Evolutionary conservation across 53 echinoderm and acorn worm genomes (phyloP), one percentile per base, ranked within the genome.

Genomic region (Holothuria scabra): DNA sequence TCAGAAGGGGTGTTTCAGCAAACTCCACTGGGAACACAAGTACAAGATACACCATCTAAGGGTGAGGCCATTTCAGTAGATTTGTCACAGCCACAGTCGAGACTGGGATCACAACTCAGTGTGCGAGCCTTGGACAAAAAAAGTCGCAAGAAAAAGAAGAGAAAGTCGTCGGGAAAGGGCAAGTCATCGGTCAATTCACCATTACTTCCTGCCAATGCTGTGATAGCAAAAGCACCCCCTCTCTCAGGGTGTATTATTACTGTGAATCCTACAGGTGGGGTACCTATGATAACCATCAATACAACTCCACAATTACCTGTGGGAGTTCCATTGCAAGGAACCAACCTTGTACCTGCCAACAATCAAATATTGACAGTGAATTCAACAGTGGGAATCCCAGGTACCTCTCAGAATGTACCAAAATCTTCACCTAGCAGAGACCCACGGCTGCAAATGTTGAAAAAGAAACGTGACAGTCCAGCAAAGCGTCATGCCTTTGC

Each of bases 221-320:
- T 64, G 1, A 64, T 64, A 0, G 64, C 64, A 64, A 30, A 64
- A 64, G 12, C 26, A 30, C 30, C 26, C 1, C 64, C 30, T 64
- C 64, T 30, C 26, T 22, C 64, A 78, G 78, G 78, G 18, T 78
- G 78, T 26, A 52, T 58, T 20, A 78, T 78, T 31, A 78, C 78
- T 25, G 78, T 78, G 23, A 56, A 78, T 19, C 78, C 78, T 30
- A 21, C 78, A 18, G 78, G 78, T 32, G 21, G 78, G 14, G 56
- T 30, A 22, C 56, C 58, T 16, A 25, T 78, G 25, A 78, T 57
- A 55, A 78, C 78, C 3, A 58, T 58, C 4, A 26, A 56, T 21
- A 56, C 28, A 10, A 30, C 11, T 28, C 23, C 64, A 10, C 64
- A 64, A 21, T 26, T 26, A 12, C 33, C 78, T 12, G 30, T 78